Base-by-base conservation (phyloP, 2,113 vertebrate genomes). In the Dasyprocta punctata region DNA sequence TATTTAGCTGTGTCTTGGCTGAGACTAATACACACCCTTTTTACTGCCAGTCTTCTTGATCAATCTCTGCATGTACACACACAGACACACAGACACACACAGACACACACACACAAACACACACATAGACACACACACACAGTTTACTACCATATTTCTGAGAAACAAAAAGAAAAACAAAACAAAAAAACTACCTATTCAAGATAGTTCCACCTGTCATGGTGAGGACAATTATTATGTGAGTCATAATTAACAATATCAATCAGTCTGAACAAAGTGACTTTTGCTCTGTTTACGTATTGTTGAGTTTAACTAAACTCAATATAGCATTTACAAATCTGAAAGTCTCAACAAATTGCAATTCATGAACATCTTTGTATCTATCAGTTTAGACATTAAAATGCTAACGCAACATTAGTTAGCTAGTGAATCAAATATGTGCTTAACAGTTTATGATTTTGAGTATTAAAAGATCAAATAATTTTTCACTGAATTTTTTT, bases 131-230 rank as follows among this genome's bases (percentile, higher is more conserved):
- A 58, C n/a, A n/a, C 28, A 78, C 44, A 73, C 78, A 69, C 19
- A 85, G 4, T 36, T 67, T 33, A 33, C n/a, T 86, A 24, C 16
- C 13, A 33, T 86, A 93, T 83, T 94, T 30, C 69, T 83, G 30
- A 85, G 60, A 95, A 93, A 80, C 8, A 93, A 92, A 86, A 75
- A 28, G 8, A 93, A 95, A 86, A 41, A 4, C 2, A 56, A 56
- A 75, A 44, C 5, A 22, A 69, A 26, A 26, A 52, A 80, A 26
- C 36, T 81, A 56, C 63, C 28, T 58, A 30, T 78, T 89, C 19
- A 92, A 56, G 16, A 5, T 10, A 61, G 11, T 85, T 58, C n/a
- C 87, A 41, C 26, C 47, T 91, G 91, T 73, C 26, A 65, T 7
- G 0, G 33, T 67, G 75, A 91, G 26, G 49, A 95, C 73, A 86